Base-by-base conservation (phyloP, 2,888 invertebrate genomes). In the Drosophila flavopinicola region DNA sequence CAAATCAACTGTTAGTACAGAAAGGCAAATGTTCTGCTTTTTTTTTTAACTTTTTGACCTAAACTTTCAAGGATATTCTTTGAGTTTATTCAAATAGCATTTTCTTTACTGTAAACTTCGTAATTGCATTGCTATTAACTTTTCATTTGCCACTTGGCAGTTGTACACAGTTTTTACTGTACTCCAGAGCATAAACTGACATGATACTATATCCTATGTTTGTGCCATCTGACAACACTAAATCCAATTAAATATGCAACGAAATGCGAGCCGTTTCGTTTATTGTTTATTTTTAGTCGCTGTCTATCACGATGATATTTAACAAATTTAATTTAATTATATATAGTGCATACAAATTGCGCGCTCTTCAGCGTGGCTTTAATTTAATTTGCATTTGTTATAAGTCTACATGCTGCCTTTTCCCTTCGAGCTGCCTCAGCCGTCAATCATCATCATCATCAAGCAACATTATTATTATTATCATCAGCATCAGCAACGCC, bases 331-430 rank as follows among this genome's bases (percentile, higher is more conserved):
- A 85, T 80, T 70, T 79, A 79, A 85, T 85, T 73, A 63, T 76
- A 66, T 73, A 63, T 76, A 66, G 76, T 58, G 76, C 79, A 67
- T 66, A 76, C 79, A 73, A 69, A 83, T 74, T 85, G 65, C 52
- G 52, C 49, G 59, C 41, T 37, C 59, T 47, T 10, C 6, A 17
- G 39, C 41, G 33, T 3, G 30, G 35, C 39, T 64, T 59, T 85
- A 83, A 80, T 83, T 79, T 77, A 74, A 80, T 80, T 79, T 85
- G 75, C 76, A 85, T 83, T 85, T 64, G 60, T 74, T 83, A 74
- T 41, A 39, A 39, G 38, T 13, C 38, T 7, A 20, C 11, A 27
- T 20, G 30, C 2, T 20, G 4, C 20, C 20, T 20, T 20, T 2
- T 4, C 20, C 20, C 20, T 30, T 44, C 30, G 20, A 27, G 17